phyloP scores from a whole-genome alignment of 2,888 invertebrate species.

The Hirtodrosophila alboralis region DNA sequence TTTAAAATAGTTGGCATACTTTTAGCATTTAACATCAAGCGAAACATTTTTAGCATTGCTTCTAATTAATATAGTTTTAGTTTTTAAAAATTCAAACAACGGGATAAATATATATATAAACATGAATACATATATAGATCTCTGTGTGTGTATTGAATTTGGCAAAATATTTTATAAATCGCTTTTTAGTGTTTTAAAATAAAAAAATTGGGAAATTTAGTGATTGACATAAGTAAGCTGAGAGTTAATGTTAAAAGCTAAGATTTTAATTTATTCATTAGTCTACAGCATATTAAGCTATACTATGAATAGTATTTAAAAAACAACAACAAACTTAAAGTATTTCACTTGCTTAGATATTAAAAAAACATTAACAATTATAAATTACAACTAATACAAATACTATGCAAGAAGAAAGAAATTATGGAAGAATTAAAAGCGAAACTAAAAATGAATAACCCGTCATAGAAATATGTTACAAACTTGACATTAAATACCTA shows the following conservation, averaged over 20 bases:
- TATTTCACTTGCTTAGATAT: conserved; percentile 67
- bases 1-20: conserved; percentile 34
- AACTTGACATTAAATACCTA: conserved; percentile 65
- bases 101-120: conserved; percentile 4
- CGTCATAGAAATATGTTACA: conserved; percentile 64
- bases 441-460: conserved; percentile 30
- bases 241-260: conserved; percentile 50
- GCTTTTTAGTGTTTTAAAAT: conserved; percentile 69
- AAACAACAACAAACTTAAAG: conserved; percentile 45
- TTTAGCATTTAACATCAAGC: conserved; percentile 59
- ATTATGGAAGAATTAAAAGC: conserved; percentile 31
- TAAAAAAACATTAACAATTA: conserved; percentile 49
- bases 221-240: conserved; percentile 38
- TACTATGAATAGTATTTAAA: conserved; percentile 54
- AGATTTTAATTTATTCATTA: conserved; percentile 74
- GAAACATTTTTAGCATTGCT: conserved; percentile 59
- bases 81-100: conserved; percentile 17
- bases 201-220: conserved; percentile 36
- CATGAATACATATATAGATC: conserved; percentile 5
- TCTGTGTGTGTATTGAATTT: conserved; percentile 25
- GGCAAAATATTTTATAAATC: conserved; percentile 39
- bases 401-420: conserved; percentile 37
- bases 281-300: conserved; percentile 57
- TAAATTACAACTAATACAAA: conserved; percentile 35
- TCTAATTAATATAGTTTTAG: conserved; percentile 37